Base-by-base conservation (phyloP, 2,797 vertebrate genomes). In the Manis pentadactyla region DNA sequence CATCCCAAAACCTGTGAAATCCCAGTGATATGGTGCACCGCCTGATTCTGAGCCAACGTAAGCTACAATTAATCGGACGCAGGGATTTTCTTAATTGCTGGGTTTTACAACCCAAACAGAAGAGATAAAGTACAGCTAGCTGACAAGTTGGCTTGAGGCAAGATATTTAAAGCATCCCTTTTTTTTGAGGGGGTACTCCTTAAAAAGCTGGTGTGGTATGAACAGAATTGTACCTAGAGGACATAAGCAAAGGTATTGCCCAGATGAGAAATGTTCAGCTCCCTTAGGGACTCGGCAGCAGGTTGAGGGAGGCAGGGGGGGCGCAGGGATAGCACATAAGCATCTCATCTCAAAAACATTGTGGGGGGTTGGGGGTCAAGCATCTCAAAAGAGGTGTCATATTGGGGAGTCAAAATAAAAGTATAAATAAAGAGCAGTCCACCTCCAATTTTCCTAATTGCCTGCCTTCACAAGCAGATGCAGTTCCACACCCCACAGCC, bases 381-480 rank as follows among this genome's bases (percentile, higher is more conserved):
- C 29, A 92, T 90, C 97, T 97, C 84, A 25, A 55, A 75, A 87
- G 46, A 96, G 89, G 86, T 0, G 12, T 73, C 87, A 86, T 69
- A 59, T 19, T 11, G 0, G 61, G 46, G n/a, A 6, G 25, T 61
- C 10, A 68, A 90, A 64, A 31, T 42, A 77, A 88, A 82, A 18
- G 49, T 11, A n/a, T 57, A 75, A 81, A 90, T 94, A 90, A 93
- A 97, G 89, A 39, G 57, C 55, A 42, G 51, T 57, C 63, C 94
- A 89, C 42, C 0, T 93, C 79, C 83, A 17, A 68, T 92, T 46
- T 96, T 95, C 88, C 95, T 92, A 95, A 88, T 0, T 0, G 87
- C 87, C 97, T 83, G 90, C 97, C 42, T 63, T 77, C n/a, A 0
- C 95, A 89, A 90, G 71, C 71, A 66, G 94, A 69, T 74, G 92